phyloP scores from a whole-genome alignment of 1,140 invertebrate genomes.

The Drosophila busckii region DNA sequence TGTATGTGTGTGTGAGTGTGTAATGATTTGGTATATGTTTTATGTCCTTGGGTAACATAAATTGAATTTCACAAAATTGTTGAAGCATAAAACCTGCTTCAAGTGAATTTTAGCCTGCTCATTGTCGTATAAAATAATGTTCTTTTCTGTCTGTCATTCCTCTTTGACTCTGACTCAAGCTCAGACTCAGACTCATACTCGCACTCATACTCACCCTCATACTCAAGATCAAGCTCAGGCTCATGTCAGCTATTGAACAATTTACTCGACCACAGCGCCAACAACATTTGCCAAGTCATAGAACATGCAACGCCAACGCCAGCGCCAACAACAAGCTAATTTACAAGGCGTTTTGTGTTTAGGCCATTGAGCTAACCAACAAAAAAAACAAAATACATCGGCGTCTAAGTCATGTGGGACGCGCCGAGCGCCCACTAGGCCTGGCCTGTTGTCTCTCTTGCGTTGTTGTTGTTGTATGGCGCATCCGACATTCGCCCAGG shows the following conservation, averaged over 20 bases:
- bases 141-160: constrained; percentile 67
- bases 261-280: constrained; percentile 38
- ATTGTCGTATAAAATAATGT: constrained; percentile 75
- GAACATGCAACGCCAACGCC: constrained; percentile 25
- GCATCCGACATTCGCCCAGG: constrained; percentile 48
- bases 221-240: no score
- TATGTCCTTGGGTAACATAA: constrained; percentile 76
- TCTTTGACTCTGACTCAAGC: no score
- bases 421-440: constrained; percentile 28
- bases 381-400: no score
- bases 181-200: no score
- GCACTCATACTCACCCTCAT: no score
- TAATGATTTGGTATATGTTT: constrained; percentile 75
- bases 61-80: constrained; percentile 77
- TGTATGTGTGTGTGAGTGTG: constrained; percentile 35
- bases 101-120: constrained; percentile 74
- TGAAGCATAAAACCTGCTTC: constrained; percentile 75
- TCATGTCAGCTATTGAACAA: constrained; percentile 38
- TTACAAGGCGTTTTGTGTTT: constrained; percentile 65
- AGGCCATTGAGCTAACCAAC: constrained; percentile 58
- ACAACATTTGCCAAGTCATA: constrained; percentile 56
- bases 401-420: constrained; percentile 45
- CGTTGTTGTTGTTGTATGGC: constrained; percentile 18
- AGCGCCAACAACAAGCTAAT: constrained; percentile 64
- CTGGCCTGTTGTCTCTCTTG: constrained; percentile 17